A percentile compares a stretch with the other conserved stretches of the same genome.
phyloP scores from a whole-genome alignment of 2,113 vertebrate species.

The Coryphaenoides rupestris region DNA sequence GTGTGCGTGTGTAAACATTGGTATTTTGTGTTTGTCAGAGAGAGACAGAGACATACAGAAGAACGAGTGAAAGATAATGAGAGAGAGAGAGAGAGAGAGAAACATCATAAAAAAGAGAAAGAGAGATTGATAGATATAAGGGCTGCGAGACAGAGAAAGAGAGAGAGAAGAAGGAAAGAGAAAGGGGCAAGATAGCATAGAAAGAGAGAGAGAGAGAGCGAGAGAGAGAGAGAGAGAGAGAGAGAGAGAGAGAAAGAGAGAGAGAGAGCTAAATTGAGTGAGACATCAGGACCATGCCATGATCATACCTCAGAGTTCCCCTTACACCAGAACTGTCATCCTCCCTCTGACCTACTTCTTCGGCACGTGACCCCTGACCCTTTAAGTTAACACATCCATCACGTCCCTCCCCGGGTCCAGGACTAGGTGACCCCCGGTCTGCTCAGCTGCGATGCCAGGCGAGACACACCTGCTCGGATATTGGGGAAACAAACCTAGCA shows the following conservation, averaged over 20 bases:
- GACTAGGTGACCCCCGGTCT: slow-evolving; percentile 37
- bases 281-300: no score
- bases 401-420: slow-evolving; percentile 40
- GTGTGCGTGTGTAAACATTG: no score
- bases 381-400: slow-evolving; percentile 53
- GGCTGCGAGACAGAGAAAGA: not conserved
- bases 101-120: no score
- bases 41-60: not conserved
- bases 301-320: no score
- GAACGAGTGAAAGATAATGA: no score
- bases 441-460: slow-evolving; percentile 16
- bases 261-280: no score
- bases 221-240: no score
- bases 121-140: no score
- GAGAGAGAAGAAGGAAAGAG: not conserved
- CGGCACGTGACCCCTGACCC: slow-evolving; percentile 34
- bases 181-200: not conserved
- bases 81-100: not conserved
- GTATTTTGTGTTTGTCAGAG: no score
- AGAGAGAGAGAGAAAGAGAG: not conserved
- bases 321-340: slow-evolving; percentile 13
- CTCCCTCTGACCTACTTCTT: slow-evolving; percentile 36
- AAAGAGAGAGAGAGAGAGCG: no score
- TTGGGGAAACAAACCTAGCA: no score
- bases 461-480: slow-evolving; percentile 36